Conservation (phyloP, 2,888 invertebrate genomes). For the Plutella xylostella region DNA sequence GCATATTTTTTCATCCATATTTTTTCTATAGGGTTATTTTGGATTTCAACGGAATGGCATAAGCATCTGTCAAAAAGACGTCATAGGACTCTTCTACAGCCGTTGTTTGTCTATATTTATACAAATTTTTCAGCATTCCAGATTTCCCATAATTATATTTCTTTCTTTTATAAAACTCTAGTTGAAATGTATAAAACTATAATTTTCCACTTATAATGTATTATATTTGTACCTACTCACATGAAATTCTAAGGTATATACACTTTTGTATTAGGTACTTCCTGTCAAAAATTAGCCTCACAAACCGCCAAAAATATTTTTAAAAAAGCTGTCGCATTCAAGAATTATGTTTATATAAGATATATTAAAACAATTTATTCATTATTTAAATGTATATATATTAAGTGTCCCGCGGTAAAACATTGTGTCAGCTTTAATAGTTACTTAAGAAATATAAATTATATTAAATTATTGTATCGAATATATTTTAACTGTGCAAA, state of each 20-base stretch:
- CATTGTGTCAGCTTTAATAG: slow-evolving; percentile 67
- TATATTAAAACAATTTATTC: background rate
- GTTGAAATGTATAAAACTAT: background rate
- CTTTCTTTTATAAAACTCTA: background rate
- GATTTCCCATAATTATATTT: too few relatives aligned
- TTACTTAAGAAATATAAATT: slow-evolving; percentile 42
- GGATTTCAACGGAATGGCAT: too few relatives aligned
- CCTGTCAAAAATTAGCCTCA: background rate
- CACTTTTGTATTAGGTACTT: background rate
- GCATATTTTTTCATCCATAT: too few relatives aligned
- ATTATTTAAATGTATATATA: background rate
- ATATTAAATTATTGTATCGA: slow-evolving; percentile 51
- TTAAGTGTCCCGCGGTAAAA: slow-evolving; percentile 49
- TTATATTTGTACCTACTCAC: too few relatives aligned
- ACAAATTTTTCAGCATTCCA: too few relatives aligned
- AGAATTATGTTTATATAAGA: background rate
- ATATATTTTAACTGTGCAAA: slow-evolving; percentile 58
- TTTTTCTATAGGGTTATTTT: too few relatives aligned
- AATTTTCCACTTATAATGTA: background rate
- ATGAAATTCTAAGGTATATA: background rate
- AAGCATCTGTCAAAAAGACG: too few relatives aligned
- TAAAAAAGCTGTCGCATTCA: too few relatives aligned
- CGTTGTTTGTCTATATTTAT: too few relatives aligned
- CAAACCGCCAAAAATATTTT: too few relatives aligned
- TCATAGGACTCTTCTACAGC: too few relatives aligned